These are phyloP conservation scores for Synergus itoensis DNA, from an alignment of 2,888 invertebrate species.

Conservation along the genomic window DNA sequence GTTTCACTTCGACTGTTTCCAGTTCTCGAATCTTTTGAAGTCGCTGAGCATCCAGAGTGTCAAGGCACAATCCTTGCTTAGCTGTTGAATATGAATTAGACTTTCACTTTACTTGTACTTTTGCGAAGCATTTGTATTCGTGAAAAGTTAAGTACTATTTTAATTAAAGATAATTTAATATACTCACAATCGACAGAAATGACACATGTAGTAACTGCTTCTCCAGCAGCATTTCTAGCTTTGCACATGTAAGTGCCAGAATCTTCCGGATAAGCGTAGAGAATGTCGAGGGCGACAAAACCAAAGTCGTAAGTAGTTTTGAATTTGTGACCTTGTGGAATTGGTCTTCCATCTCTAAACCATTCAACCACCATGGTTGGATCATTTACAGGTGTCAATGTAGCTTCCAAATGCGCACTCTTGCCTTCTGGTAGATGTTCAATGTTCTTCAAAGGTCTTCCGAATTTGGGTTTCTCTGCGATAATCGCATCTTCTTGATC, in stretches of 20 bases:
- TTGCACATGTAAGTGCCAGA: conserved; percentile 98
- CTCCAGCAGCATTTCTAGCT: conserved; percentile 96
- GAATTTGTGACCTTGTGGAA: conserved; percentile 96
- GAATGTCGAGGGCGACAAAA: conserved; percentile 96
- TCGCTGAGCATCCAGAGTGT: conserved; percentile 94
- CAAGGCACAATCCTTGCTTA: conserved; percentile 90
- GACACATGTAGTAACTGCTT: conserved; percentile 95
- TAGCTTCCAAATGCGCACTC: conserved; percentile 95
- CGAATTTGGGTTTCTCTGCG: conserved; percentile 93
- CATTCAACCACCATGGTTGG: conserved; percentile 99
- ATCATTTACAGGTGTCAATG: conserved; percentile 97
- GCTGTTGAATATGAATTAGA: conserved; percentile 78
- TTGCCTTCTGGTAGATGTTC: conserved; percentile 92
- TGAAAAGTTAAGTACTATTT: neutral
- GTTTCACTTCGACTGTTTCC: conserved; percentile 89
- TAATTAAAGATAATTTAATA: conserved; percentile 33
- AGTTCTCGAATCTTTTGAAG: conserved; percentile 92
- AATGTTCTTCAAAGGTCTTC: conserved; percentile 90
- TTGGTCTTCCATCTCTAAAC: conserved; percentile 96
- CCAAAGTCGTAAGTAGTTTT: conserved; percentile 98
- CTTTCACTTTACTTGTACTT: neutral
- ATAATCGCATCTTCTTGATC: conserved; percentile 86
- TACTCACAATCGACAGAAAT: conserved; percentile 90
- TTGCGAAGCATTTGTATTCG: neutral
- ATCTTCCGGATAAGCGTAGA: conserved; percentile 98